These are phyloP conservation scores for Theristus sp. DNA, from an alignment of 2,888 invertebrate species.

Conservation along the genomic window DNA sequence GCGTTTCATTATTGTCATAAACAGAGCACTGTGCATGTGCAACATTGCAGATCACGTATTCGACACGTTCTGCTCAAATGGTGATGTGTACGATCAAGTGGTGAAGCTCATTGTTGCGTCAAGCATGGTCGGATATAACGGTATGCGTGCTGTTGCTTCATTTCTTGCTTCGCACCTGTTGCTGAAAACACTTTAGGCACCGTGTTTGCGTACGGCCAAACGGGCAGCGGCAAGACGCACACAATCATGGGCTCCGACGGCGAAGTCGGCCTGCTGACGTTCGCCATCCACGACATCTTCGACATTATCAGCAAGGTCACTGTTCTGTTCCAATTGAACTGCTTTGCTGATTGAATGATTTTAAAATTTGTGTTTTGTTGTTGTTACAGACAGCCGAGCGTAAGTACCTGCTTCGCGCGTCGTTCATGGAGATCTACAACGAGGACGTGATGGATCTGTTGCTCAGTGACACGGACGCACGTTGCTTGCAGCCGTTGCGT, in stretches of 20 bases:
- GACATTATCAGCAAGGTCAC: neutral
- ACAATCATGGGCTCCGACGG: slow-evolving; percentile 52
- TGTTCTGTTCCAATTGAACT: neutral
- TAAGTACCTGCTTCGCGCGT: slow-evolving; percentile 56
- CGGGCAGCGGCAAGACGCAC: slow-evolving; percentile 45
- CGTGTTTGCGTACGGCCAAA: slow-evolving; percentile 9
- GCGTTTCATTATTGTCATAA: too few relatives aligned
- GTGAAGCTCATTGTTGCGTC: neutral
- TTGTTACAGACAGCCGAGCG: slow-evolving; percentile 36
- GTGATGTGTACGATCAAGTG: neutral
- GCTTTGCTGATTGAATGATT: neutral
- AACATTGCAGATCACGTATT: neutral
- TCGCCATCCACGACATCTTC: neutral
- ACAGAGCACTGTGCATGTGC: too few relatives aligned
- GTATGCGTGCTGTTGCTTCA: neutral
- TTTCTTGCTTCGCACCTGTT: neutral
- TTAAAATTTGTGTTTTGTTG: too few relatives aligned
- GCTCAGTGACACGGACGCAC: slow-evolving; percentile 28
- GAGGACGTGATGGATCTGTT: slow-evolving; percentile 61
- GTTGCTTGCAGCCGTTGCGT: neutral
- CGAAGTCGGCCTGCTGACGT: neutral
- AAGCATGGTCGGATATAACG: neutral
- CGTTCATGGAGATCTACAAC: slow-evolving; percentile 72
- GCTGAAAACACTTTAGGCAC: slow-evolving; percentile 3
- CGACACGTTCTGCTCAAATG: neutral